Percentiles rank a stretch among this genome's conserved stretches.
Evolutionary conservation across 2,888 invertebrate species (phyloP).

Genomic region (Bugulina stolonifera): DNA sequence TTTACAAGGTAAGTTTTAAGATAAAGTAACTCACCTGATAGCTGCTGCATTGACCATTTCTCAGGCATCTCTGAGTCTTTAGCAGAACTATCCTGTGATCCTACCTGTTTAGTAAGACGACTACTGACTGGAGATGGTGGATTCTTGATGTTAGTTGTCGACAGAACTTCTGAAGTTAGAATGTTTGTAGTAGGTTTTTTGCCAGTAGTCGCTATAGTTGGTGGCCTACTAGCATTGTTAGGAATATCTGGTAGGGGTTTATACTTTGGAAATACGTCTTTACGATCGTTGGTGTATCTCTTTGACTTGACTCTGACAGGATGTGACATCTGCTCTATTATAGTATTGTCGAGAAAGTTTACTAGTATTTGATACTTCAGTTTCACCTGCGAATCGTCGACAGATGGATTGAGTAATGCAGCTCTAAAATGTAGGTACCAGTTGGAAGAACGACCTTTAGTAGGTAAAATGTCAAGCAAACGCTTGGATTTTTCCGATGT

Average conservation of each 20-base stretch:
- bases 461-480: slow-evolving; percentile 39
- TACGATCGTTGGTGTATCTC: neutral
- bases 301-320: neutral
- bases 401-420: slow-evolving; percentile 39
- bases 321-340: slow-evolving; percentile 34
- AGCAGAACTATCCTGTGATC: too few species aligned
- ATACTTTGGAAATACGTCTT: slow-evolving; percentile 36
- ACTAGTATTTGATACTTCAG: slow-evolving; percentile 40
- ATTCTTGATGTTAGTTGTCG: too few species aligned
- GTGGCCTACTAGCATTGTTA: slow-evolving; percentile 16
- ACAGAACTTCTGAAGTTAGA: too few species aligned
- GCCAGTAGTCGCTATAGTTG: neutral
- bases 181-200: neutral
- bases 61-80: neutral
- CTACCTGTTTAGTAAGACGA: too few species aligned
- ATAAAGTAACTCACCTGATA: slow-evolving; percentile 16
- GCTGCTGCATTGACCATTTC: slow-evolving; percentile 1
- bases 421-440: slow-evolving; percentile 45
- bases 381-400: slow-evolving; percentile 33
- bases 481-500: slow-evolving; percentile 39
- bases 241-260: slow-evolving; percentile 38
- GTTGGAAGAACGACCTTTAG: slow-evolving; percentile 37
- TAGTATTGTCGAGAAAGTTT: slow-evolving; percentile 46
- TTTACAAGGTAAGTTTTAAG: too few species aligned
- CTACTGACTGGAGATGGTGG: too few species aligned